Percentiles rank a stretch among this genome's conserved stretches.
phyloP scores from a whole-genome alignment of 2,113 vertebrate species.

The Nothocercus julius region DNA sequence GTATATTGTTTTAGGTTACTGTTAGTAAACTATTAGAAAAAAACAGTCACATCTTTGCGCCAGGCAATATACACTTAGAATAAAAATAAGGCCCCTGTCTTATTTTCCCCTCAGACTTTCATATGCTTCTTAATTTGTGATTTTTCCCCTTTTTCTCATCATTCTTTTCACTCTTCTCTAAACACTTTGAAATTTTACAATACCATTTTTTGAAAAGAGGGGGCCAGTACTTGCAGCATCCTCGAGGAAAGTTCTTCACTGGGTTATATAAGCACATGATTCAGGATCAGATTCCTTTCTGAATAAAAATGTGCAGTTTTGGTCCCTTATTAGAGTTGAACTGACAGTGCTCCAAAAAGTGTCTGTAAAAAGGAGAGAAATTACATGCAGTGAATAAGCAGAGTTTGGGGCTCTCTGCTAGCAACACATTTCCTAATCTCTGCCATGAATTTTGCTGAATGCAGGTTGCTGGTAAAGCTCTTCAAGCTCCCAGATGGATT shows the following conservation, averaged over 20 bases:
- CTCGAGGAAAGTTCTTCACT: not conserved
- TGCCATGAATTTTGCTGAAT: not conserved
- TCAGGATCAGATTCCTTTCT: not conserved
- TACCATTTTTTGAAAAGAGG: not conserved
- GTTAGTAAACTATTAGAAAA: not conserved
- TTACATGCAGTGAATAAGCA: not conserved
- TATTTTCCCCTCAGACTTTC: not conserved
- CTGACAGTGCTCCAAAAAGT: not conserved
- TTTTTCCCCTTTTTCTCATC: not conserved
- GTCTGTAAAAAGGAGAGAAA: not conserved
- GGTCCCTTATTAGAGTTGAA: not conserved
- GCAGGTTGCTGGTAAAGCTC: not conserved
- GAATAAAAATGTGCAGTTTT: not conserved
- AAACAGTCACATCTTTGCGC: rapidly evolving
- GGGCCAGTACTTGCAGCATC: not conserved
- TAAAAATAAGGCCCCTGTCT: not conserved
- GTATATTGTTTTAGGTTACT: not conserved
- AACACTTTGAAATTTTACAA: not conserved
- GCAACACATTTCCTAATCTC: not conserved
- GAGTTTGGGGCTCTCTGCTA: not conserved
- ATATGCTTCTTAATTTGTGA: not conserved
- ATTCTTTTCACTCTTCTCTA: not conserved
- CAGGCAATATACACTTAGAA: not conserved
- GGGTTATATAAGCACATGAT: not conserved
- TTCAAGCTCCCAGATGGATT: not conserved